phyloP scores from a whole-genome alignment of 1,140 invertebrate species.

The Drosophila seguyi region DNA sequence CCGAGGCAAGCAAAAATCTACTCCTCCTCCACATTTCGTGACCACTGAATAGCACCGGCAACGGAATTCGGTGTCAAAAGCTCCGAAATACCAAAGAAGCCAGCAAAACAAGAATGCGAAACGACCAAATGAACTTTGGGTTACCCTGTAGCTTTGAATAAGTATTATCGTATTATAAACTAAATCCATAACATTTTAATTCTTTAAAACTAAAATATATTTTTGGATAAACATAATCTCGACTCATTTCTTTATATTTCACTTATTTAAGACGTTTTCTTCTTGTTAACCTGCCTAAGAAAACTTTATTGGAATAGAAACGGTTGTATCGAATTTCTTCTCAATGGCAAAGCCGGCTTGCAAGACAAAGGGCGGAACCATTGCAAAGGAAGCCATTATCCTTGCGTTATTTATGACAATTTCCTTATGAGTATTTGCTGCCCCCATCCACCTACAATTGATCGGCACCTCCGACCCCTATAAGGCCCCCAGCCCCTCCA shows the following conservation, averaged over 20 bases:
- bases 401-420: conserved; percentile 75
- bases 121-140: neutral
- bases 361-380: conserved; percentile 22
- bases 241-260: no score
- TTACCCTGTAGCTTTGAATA: conserved; percentile 32
- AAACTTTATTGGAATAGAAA: neutral
- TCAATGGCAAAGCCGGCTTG: neutral
- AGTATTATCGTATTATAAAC: no score
- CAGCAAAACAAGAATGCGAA: conserved; percentile 29
- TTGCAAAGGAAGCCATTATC: conserved; percentile 60
- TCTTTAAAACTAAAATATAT: no score
- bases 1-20: conserved; percentile 4
- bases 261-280: no score
- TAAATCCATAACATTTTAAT: no score
- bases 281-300: neutral
- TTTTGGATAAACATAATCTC: neutral
- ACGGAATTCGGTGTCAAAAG: conserved; percentile 72
- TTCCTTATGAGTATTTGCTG: conserved; percentile 61
- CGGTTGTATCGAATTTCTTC: conserved; percentile 3
- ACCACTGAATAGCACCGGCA: conserved; percentile 28
- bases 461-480: conserved; percentile 36
- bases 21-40: neutral
- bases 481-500: neutral
- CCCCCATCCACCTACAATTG: conserved; percentile 30
- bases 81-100: conserved; percentile 52